phyloP scores from a whole-genome alignment of 2,113 vertebrate species.

The Cacatua alba region DNA sequence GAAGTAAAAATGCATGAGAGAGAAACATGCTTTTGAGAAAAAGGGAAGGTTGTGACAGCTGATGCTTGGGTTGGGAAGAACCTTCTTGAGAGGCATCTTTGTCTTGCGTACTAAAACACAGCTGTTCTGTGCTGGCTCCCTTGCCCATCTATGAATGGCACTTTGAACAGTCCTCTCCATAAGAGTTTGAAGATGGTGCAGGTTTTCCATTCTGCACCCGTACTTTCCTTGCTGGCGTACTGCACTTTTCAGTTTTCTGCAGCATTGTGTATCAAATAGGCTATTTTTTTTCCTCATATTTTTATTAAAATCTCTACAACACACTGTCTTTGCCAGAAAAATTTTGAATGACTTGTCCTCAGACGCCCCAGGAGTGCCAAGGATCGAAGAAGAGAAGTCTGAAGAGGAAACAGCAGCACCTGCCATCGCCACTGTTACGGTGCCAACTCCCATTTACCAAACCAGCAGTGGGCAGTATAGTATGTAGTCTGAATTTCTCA shows the following conservation, averaged over 20 bases:
- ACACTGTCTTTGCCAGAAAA: conserved; percentile 84
- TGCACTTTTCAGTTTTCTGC: not conserved
- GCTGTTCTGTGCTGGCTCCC: not conserved
- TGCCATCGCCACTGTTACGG: conserved; percentile 94
- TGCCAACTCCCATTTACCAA: conserved; percentile 99
- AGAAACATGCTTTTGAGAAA: not conserved
- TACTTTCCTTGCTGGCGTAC: conserved; percentile 23
- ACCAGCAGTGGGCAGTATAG: conserved; percentile 99
- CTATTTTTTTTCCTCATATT: not conserved
- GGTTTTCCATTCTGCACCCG: not conserved
- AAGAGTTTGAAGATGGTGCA: not conserved
- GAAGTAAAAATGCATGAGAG: not conserved
- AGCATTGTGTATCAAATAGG: not conserved
- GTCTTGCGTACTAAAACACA: not conserved
- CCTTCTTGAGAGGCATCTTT: not conserved
- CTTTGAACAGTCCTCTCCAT: not conserved
- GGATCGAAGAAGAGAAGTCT: conserved; percentile 97
- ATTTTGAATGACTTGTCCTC: conserved; percentile 98
- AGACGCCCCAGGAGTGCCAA: conserved; percentile 92
- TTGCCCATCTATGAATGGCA: not conserved
- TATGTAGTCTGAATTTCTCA: conserved; percentile 78
- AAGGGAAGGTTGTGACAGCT: not conserved
- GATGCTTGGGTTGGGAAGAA: not conserved
- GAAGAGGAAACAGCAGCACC: conserved; percentile 93
- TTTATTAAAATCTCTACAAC: conserved; percentile 63